Base-by-base conservation (phyloP, 2,797 vertebrate genomes). In the Anisognathus igniventris region DNA sequence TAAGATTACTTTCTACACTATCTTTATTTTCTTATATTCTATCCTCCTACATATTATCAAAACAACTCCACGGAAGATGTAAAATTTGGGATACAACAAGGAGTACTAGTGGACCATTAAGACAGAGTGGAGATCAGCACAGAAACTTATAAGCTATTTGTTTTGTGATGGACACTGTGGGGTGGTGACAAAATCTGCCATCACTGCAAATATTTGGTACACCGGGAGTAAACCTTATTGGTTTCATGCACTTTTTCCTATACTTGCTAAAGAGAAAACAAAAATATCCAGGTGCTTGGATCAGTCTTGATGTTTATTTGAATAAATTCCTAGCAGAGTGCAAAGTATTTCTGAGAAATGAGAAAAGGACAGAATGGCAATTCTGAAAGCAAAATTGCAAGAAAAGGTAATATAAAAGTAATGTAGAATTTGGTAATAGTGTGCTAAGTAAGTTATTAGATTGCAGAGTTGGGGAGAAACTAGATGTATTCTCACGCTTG, bases 361-460 rank as follows among this genome's bases (percentile, higher is more conserved):
- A 88, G 61, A 83, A 96, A 91, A 96, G 19, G 47, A 62, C n/a
- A 65, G 54, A 91, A 94, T 72, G 40, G 92, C 72, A 95, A 94
- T 96, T 96, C 91, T 86, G 79, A 81, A 94, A 92, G 92, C 50
- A 92, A 89, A 97, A 95, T 92, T 96, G 91, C 82, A 92, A 92
- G 96, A 86, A 91, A 80, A 87, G 27, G 71, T 83, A 96, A 90
- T 74, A 67, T 78, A 93, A 95, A 92, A 95, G 96, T 90, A 91
- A 92, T 45, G 71, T 68, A 68, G 79, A 70, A 42, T 88, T 94
- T 76, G 61, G 93, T 93, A 93, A 90, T 96, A 72, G 54, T 67
- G 75, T 81, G 82, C 94, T 97, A 95, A 94, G 70, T 75, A 95
- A 95, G 93, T 95, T 96, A 88, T 97, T 97, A 97, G 84, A 95